Conservation (phyloP, 2,113 vertebrate species). For the Neotoma lepida region DNA sequence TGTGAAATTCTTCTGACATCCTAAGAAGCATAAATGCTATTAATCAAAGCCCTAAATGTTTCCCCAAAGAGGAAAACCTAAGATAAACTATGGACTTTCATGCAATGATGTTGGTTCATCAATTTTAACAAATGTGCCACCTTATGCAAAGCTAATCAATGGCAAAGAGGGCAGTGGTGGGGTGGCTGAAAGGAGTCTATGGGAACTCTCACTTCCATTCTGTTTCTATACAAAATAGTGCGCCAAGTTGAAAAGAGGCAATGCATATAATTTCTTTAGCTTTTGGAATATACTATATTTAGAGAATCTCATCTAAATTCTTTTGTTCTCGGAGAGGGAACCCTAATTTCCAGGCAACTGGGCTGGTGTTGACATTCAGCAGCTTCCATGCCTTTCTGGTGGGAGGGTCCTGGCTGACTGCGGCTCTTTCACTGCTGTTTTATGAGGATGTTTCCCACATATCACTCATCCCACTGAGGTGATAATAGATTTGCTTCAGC, state of each 20-base stretch:
- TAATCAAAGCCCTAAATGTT: not conserved
- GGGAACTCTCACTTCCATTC: not conserved
- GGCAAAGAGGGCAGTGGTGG: not conserved
- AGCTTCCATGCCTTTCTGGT: not conserved
- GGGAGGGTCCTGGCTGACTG: not conserved
- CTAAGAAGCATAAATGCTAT: not conserved
- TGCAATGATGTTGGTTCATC: not conserved
- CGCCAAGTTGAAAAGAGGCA: not conserved
- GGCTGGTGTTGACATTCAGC: constrained; percentile 17
- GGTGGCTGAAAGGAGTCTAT: not conserved
- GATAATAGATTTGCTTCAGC: constrained; percentile 55
- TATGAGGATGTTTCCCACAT: constrained; percentile 44
- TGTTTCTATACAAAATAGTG: not conserved
- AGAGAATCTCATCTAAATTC: not conserved
- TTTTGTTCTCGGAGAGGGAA: not conserved
- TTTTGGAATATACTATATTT: not conserved
- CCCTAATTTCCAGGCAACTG: not conserved
- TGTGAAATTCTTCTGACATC: not conserved
- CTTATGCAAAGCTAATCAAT: not conserved
- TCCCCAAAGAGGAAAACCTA: not conserved
- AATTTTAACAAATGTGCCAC: not conserved
- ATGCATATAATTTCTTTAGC: constrained; percentile 19
- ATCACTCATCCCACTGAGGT: constrained; percentile 51
- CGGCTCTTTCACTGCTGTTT: constrained; percentile 5
- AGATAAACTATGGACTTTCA: not conserved